Evolutionary conservation across 2,888 invertebrate species (phyloP), one percentile per base, ranked within the genome.

Genomic region (Nipponacmea schrenckii): DNA sequence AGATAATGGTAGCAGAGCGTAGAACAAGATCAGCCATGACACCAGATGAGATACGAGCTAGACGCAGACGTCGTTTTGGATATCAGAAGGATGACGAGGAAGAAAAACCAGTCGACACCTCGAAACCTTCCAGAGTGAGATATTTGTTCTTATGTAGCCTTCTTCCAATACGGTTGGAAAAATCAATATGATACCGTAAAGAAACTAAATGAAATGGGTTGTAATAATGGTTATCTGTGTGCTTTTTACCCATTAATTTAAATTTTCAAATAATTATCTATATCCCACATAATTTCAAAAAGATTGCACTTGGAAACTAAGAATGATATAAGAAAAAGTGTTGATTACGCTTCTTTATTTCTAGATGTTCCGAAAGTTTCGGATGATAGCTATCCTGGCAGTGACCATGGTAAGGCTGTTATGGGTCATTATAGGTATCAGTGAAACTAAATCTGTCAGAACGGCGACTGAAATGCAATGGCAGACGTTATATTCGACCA

Each of bases 391-490:
- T 2, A 62, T 69, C 8, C 76, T 79, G 45, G 76, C 80, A 1
- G 27, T 74, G 44, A 73, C 67, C 24, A 72, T 83, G 2, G 71
- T 80, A 39, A 79, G 80, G 0, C 73, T 80, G 68, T 70, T 81
- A 56, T 27, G 69, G 15, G 79, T 68, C 15, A 85, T 86, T 63
- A 75, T 79, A 12, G 75, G 76, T n/a, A 78, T 83, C 68, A 85
- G 84, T 69, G 74, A 73, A 46, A 70, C 69, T 14, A 74, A 75
- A 70, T 84, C 84, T 5, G 69, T 75, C 62, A 71, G 82, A 17
- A 83, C 85, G 3, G 85, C 85, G 0, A 79, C 82, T 4, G 85
- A 86, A 74, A 78, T 82, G 44, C 85, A 85, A 74, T 86, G 84
- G 83, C 78, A 83, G 67, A 79, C 83, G 0, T 70, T 85, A 17